Base-by-base conservation (phyloP, 2,113 vertebrate species). In the Crypturellus undulatus region DNA sequence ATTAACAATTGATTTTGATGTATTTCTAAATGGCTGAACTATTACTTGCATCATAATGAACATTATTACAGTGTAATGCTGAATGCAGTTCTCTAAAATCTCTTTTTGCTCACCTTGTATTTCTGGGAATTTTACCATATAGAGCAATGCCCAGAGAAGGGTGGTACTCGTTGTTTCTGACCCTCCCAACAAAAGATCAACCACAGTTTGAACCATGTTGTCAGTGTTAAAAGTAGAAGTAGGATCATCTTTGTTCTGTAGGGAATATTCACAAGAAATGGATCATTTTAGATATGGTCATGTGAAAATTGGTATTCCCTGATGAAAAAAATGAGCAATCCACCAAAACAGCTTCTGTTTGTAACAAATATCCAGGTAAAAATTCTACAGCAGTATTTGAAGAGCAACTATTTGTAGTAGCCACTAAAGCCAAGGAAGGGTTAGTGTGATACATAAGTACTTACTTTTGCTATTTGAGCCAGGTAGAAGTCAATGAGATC, bases 181-280 rank as follows among this genome's bases (percentile, higher is more conserved):
- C 78, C 98, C 98, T 86, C 97, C 98, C 47, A 98, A 75, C 96
- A 98, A 96, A 47, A 98, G 97, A 68, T 98, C 97, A 4, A 88
- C 84, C 38, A 96, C 88, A 9, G 95, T 97, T 76, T 98, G 95
- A 67, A 97, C 45, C 97, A 98, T 87, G 14, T 98, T 98, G 17
- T 98, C 97, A 51, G 97, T 96, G 19, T 82, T 96, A 91, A 98
- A 98, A 0, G 97, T 97, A 5, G 98, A 97, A 34, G 93, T 62
- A 9, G 97, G 84, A 17, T 97, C 77, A 0, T 95, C 92, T 84
- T 70, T 80, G 51, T 93, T 96, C 98, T 98, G 96, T 73, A n/a
- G 40, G 45, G 12, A 13, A 82, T 10, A 92, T 64, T 77, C 15
- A 73, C 7, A 77, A 58, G 56, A 93, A 89, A 34, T 25, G 24